A percentile compares a stretch with the other conserved stretches of the same genome.
phyloP scores from a whole-genome alignment of 2,113 vertebrate genomes.

The Pygathrix nemaeus region DNA sequence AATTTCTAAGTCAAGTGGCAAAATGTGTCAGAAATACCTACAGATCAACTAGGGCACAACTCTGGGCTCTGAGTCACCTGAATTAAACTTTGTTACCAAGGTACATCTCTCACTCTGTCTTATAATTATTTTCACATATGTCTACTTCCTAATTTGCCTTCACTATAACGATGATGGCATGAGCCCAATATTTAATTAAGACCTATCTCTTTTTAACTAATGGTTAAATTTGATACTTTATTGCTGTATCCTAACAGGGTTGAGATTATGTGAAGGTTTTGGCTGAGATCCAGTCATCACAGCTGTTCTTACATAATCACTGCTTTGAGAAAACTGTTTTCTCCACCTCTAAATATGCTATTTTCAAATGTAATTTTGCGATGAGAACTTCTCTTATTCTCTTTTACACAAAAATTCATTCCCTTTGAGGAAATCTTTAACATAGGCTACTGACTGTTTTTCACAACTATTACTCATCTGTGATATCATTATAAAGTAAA shows the following conservation, averaged over 20 bases:
- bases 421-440: not conserved
- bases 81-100: conserved; percentile 58
- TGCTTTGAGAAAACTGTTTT: conserved; percentile 34
- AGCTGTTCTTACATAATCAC: conserved; percentile 49
- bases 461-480: not conserved
- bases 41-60: not conserved
- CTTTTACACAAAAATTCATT: not conserved
- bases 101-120: not conserved
- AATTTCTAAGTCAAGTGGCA: not conserved
- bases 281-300: conserved; percentile 39
- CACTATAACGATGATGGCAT: conserved; percentile 66
- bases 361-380: conserved; percentile 35
- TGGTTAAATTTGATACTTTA: conserved; percentile 60
- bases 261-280: conserved; percentile 55
- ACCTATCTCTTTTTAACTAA: conserved; percentile 67
- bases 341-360: not conserved
- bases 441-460: not conserved
- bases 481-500: not conserved
- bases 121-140: conserved; percentile 40
- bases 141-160: conserved; percentile 66
- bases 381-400: not conserved
- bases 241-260: conserved; percentile 7
- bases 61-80: conserved; percentile 4
- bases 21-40: not conserved
- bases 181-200: conserved; percentile 69